phyloP scores from a whole-genome alignment of 2,797 vertebrate species.

The Macropodus opercularis region DNA sequence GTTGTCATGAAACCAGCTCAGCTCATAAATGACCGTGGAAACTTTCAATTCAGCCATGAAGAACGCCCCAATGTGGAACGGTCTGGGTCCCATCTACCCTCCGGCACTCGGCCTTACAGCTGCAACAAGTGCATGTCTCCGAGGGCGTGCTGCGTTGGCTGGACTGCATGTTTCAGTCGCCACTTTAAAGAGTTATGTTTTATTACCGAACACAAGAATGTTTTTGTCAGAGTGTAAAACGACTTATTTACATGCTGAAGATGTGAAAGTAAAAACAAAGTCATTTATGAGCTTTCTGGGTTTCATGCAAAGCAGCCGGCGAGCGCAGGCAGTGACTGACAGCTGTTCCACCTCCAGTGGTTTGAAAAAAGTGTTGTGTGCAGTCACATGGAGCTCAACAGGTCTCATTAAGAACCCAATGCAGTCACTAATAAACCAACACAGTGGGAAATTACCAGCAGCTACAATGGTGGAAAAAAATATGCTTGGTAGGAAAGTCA shows the following conservation, averaged over 20 bases:
- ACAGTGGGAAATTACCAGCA: constrained; percentile 50
- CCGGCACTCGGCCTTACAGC: constrained; percentile 45
- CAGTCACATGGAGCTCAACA: constrained; percentile 45
- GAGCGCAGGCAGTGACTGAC: constrained; percentile 39
- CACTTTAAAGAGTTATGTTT: constrained; percentile 67
- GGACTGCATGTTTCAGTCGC: constrained; percentile 51
- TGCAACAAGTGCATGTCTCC: constrained; percentile 77
- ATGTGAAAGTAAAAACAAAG: constrained; percentile 63
- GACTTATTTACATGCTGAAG: constrained; percentile 48
- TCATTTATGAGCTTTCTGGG: constrained; percentile 13
- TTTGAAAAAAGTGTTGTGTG: constrained; percentile 59
- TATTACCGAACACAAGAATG: constrained; percentile 61
- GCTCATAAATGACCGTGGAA: constrained; percentile 65
- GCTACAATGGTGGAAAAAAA: constrained; percentile 37
- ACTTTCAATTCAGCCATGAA: constrained; percentile 61
- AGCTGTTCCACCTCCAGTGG: constrained; percentile 26
- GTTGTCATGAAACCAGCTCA: constrained; percentile 55
- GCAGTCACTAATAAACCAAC: constrained; percentile 50
- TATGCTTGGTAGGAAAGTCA: constrained; percentile 38
- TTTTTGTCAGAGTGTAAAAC: constrained; percentile 54
- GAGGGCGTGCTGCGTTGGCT: constrained; percentile 74
- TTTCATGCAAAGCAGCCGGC: constrained; percentile 2
- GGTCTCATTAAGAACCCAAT: constrained; percentile 41
- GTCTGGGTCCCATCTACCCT: constrained; percentile 36
- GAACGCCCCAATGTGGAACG: constrained; percentile 34